These are phyloP conservation scores for Meandrusa payeni DNA, from an alignment of 2,888 invertebrate genomes.

Conservation along the genomic window DNA sequence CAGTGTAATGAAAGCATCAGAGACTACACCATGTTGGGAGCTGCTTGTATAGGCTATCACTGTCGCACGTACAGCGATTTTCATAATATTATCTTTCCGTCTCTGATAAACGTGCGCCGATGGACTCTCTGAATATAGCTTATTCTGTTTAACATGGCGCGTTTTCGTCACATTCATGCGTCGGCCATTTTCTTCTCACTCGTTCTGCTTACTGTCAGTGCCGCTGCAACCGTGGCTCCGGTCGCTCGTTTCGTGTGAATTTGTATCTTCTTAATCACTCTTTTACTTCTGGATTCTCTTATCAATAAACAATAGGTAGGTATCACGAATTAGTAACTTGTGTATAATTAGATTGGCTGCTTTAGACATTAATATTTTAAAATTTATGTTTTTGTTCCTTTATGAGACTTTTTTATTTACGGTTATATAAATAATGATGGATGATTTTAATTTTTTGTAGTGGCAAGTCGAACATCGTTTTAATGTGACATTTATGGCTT, in stretches of 20 bases:
- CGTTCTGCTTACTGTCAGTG: conserved; percentile 65
- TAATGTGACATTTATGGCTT: no score
- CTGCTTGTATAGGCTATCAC: conserved; percentile 29
- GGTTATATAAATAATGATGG: no score
- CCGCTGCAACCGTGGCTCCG: conserved; percentile 48
- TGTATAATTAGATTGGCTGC: no score
- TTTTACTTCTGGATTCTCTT: conserved; percentile 60
- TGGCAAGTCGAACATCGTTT: no score
- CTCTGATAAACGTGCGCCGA: conserved; percentile 22
- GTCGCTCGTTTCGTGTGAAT: conserved; percentile 46
- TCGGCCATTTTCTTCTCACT: conserved; percentile 78
- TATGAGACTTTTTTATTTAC: no score
- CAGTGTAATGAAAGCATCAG: conserved; percentile 49
- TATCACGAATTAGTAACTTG: conserved; percentile 28
- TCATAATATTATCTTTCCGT: conserved; percentile 37
- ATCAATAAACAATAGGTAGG: conserved; percentile 40
- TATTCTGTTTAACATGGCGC: conserved; percentile 49
- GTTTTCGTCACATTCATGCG: conserved; percentile 42
- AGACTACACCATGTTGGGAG: conserved; percentile 28
- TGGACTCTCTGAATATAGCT: conserved; percentile 37
- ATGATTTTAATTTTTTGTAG: no score
- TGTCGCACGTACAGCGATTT: conserved; percentile 28
- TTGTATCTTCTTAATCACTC: conserved; percentile 58
- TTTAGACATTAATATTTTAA: no score
- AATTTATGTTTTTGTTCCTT: neutral